Conservation (phyloP, 2,888 invertebrate species). For the Yponomeuta evonymella region DNA sequence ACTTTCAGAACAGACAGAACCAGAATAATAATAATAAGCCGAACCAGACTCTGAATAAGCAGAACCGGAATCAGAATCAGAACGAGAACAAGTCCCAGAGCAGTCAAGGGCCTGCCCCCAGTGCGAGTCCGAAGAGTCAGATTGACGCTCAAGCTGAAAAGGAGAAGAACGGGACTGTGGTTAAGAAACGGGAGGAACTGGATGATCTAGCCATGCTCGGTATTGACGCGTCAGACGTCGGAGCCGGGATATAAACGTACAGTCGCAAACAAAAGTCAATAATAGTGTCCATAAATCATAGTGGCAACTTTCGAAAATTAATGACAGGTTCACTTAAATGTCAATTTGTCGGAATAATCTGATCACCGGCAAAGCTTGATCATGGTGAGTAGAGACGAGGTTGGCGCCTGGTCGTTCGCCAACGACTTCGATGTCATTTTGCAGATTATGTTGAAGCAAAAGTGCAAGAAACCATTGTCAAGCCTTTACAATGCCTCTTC, state of each 20-base stretch:
- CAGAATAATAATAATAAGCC: slow-evolving; percentile 24
- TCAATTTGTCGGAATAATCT: no score
- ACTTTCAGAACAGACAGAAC: slow-evolving; percentile 21
- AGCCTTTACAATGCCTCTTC: no score
- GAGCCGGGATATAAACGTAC: slow-evolving; percentile 50
- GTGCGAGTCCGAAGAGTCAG: not conserved
- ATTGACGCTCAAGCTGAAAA: slow-evolving; percentile 18
- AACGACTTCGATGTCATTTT: no score
- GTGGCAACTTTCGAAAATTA: not conserved
- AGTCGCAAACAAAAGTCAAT: not conserved
- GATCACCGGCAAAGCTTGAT: no score
- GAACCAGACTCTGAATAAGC: slow-evolving; percentile 21
- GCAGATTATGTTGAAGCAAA: no score
- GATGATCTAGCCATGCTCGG: slow-evolving; percentile 91
- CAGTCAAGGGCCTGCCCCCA: not conserved
- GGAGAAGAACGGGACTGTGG: slow-evolving; percentile 31
- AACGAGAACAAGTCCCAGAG: slow-evolving; percentile 3
- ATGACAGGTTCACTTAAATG: not conserved
- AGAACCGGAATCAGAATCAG: slow-evolving; percentile 17
- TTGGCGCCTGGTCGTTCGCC: no score
- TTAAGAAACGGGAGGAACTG: slow-evolving; percentile 70
- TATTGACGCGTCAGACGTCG: slow-evolving; percentile 88
- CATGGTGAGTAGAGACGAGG: no score
- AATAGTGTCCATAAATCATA: not conserved
- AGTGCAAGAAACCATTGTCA: no score